These are phyloP conservation scores for Nannospalax galili DNA, from an alignment of 2,113 vertebrate genomes.

Conservation along the genomic window DNA sequence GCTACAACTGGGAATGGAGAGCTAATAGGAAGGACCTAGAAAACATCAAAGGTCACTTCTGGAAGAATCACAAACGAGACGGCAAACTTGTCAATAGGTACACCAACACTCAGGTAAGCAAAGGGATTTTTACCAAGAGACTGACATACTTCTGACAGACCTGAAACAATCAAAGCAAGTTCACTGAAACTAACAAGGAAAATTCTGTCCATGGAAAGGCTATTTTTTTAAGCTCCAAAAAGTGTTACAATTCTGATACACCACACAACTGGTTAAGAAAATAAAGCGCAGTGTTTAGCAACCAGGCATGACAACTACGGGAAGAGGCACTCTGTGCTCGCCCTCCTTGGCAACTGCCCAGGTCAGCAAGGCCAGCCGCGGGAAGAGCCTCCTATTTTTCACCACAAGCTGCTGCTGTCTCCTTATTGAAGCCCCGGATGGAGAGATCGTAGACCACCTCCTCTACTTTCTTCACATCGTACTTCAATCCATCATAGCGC, in stretches of 20 bases:
- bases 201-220: constrained; percentile 68
- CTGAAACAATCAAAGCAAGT: constrained; percentile 64
- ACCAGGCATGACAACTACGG: constrained; percentile 82
- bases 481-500: constrained; percentile 98
- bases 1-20: constrained; percentile 31
- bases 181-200: constrained; percentile 70
- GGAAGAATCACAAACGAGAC: constrained; percentile 62
- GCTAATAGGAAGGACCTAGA: constrained; percentile 56
- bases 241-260: constrained; percentile 75
- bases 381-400: constrained; percentile 85
- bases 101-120: constrained; percentile 59
- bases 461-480: constrained; percentile 99
- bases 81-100: constrained; percentile 33
- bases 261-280: constrained; percentile 83
- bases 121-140: constrained; percentile 70
- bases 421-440: constrained; percentile 95
- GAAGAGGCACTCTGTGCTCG: constrained; percentile 70
- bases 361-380: constrained; percentile 65
- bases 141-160: constrained; percentile 63
- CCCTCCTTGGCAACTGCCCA: constrained; percentile 79
- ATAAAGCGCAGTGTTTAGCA: constrained; percentile 82
- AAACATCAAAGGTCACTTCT: constrained; percentile 58
- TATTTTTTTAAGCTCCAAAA: constrained; percentile 20
- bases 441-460: constrained; percentile 99
- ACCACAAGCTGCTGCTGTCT: constrained; percentile 80